Evolutionary conservation across 2,797 vertebrate genomes (phyloP), one percentile per base, ranked within the genome.

Genomic region (Myripristis murdjan): DNA sequence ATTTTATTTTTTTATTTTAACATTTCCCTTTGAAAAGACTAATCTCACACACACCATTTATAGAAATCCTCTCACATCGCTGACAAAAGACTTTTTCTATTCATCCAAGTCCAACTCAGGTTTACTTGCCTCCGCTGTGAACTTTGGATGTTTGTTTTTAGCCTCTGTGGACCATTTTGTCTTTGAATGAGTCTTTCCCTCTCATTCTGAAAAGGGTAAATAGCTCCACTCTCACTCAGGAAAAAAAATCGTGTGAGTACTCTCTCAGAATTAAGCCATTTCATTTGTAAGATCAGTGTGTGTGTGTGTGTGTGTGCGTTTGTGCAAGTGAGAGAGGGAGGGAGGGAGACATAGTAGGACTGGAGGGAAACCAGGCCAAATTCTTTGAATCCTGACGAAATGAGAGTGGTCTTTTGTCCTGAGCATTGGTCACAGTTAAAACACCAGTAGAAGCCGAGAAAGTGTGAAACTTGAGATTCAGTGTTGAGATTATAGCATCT

Each of bases 231-330:
- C 22, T 26, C 24, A 28, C 49, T 26, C 24, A 31, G 22, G 20
- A 31, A 16, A 22, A 41, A 51, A 22, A 67, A 26, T 6, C n/a
- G 16, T 22, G 22, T 12, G 20, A 51, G 48, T 23, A n/a, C 51
- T 16, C 12, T 60, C 55, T 46, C 20, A 44, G 20, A 55, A 48
- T 58, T 37, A 69, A 73, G 64, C n/a, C 43, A 49, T 67, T 56
- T 55, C 39, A 18, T 33, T 22, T 18, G 16, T 22, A 26, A 22
- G 18, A 37, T 18, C 33, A 8, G 16, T 20, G 28, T 33, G 28
- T 44, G n/a, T 59, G 39, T 62, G 12, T 37, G 33, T 26, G 43
- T 24, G 28, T 24, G 15, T 54, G 24, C 14, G 35, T 37, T 43
- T 12, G 41, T 12, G 54, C 16, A 26, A 20, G 53, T 26, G 46